A percentile compares a stretch with the other conserved stretches of the same genome.
These are phyloP conservation scores for Microctonus aethiopoides DNA, from an alignment of 2,888 invertebrate species.

Conservation along the genomic window DNA sequence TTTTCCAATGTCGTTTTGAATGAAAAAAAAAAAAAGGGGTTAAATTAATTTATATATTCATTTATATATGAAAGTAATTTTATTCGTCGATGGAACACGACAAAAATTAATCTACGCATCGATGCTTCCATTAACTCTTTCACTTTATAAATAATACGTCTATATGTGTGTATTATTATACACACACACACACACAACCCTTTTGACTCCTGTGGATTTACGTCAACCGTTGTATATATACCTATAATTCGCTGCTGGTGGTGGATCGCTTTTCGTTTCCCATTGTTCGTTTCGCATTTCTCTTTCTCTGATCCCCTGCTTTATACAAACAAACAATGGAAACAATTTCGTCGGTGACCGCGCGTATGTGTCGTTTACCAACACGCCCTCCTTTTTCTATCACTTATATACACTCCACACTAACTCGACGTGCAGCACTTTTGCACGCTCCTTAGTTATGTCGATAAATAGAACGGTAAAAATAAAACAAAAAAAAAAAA, in stretches of 20 bases:
- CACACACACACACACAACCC: conserved; percentile 29
- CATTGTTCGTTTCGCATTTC: conserved; percentile 29
- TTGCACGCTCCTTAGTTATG: conserved; percentile 22
- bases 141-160: neutral
- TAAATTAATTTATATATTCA: conserved; percentile 2
- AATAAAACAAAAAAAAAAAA: neutral
- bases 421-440: conserved; percentile 9
- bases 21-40: conserved; percentile 22
- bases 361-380: conserved; percentile 16
- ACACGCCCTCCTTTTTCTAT: neutral
- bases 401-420: neutral
- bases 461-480: conserved; percentile 4
- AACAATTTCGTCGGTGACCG: conserved; percentile 41
- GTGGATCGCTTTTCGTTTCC: conserved; percentile 2
- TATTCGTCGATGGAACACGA: conserved; percentile 24
- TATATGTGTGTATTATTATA: conserved; percentile 21
- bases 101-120: conserved; percentile 52
- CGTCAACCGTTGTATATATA: neutral
- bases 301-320: conserved; percentile 34
- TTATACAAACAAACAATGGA: conserved; percentile 47
- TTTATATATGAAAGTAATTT: neutral
- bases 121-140: conserved; percentile 42
- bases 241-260: conserved; percentile 12
- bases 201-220: neutral
- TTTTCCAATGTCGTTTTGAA: conserved; percentile 9